A percentile compares a stretch with the other conserved stretches of the same genome.
Evolutionary conservation across 1,140 invertebrate genomes (phyloP).

Genomic region (Diploscapter pachys): DNA sequence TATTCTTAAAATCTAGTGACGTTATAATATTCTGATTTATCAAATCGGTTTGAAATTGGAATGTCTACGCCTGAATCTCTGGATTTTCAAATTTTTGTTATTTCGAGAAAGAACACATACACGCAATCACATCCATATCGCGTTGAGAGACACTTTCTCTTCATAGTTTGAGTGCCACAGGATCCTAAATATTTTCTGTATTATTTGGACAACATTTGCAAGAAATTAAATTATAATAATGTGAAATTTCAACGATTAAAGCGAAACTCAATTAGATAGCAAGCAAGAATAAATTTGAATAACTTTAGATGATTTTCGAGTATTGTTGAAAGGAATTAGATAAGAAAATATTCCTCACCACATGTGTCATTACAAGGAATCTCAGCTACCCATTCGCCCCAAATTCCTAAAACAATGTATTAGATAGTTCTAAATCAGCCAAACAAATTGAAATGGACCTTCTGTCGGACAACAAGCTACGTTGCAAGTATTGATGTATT

Average conservation of each 20-base stretch:
- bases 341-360: not conserved
- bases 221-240: too few species aligned
- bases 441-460: too few species aligned
- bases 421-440: too few species aligned
- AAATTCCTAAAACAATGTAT: not conserved
- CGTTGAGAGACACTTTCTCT: constrained; percentile 20
- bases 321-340: too few species aligned
- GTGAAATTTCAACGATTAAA: too few species aligned
- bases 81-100: not conserved
- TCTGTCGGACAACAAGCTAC: constrained; percentile 13
- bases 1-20: too few species aligned
- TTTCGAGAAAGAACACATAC: not conserved
- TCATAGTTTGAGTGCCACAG: constrained; percentile 8
- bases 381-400: constrained; percentile 11
- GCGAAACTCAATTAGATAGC: too few species aligned
- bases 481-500: not conserved
- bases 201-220: too few species aligned
- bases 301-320: too few species aligned
- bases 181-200: not conserved
- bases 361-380: constrained; percentile 15
- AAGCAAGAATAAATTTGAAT: too few species aligned
- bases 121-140: constrained; percentile 21
- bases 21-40: too few species aligned
- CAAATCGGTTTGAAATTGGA: not conserved
- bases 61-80: not conserved